These are phyloP conservation scores for Clitarchus hookeri DNA, from an alignment of 2,888 invertebrate genomes.

Conservation along the genomic window DNA sequence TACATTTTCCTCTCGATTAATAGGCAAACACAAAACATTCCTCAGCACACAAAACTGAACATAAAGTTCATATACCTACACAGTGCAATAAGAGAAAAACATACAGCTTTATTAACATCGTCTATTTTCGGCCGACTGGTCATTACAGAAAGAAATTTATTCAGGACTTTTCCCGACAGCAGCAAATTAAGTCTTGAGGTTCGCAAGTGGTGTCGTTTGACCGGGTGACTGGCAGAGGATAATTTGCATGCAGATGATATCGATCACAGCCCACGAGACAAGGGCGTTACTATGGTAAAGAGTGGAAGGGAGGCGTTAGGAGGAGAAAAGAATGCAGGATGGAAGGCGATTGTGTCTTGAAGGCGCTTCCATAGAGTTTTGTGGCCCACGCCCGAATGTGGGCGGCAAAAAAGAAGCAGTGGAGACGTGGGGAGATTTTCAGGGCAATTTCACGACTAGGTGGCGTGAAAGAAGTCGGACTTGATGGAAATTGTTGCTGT, in stretches of 20 bases:
- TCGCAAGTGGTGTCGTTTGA: conserved; percentile 8
- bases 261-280: neutral
- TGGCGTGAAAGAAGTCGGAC: neutral
- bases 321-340: neutral
- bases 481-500: neutral
- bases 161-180: neutral
- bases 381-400: neutral
- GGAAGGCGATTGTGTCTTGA: neutral
- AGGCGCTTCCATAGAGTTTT: neutral
- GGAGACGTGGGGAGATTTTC: neutral
- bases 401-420: neutral
- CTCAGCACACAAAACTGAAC: too few relatives aligned
- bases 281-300: neutral
- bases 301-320: neutral
- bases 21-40: too few relatives aligned
- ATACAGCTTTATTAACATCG: neutral
- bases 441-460: conserved; percentile 2
- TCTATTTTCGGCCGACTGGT: neutral
- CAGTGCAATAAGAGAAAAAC: neutral
- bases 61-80: too few relatives aligned
- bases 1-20: too few relatives aligned
- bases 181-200: neutral
- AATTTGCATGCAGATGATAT: conserved; percentile 6
- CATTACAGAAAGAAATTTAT: neutral
- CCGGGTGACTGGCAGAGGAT: neutral